Percentiles rank a stretch among this genome's conserved stretches.
These are phyloP conservation scores for Paedocypris micromegethes DNA, from an alignment of 2,797 vertebrate species.

Conservation along the genomic window DNA sequence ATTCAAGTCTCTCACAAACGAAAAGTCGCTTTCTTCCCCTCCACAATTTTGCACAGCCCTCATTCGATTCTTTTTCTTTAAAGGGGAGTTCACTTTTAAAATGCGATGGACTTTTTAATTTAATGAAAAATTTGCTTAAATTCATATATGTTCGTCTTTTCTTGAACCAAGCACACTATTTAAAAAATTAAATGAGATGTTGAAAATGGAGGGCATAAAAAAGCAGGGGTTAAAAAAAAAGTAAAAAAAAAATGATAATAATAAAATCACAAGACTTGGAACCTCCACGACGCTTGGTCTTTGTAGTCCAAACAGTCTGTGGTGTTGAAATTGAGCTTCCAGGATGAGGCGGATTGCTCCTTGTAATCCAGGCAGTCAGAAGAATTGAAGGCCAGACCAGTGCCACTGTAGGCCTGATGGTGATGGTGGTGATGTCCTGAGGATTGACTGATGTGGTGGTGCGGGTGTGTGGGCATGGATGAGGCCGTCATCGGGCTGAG, in stretches of 20 bases:
- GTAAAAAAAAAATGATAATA: constrained; percentile 7
- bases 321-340: constrained; percentile 98
- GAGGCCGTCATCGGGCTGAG: constrained; percentile 93
- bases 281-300: constrained; percentile 97
- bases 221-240: background rate
- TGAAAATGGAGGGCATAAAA: constrained; percentile 38
- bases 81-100: constrained; percentile 25
- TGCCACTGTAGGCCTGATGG: constrained; percentile 80
- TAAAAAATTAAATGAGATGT: constrained; percentile 38
- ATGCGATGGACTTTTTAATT: constrained; percentile 54
- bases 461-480: constrained; percentile 83
- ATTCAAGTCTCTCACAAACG: constrained; percentile 47
- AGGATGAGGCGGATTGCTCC: constrained; percentile 88
- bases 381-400: constrained; percentile 89
- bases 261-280: constrained; percentile 92
- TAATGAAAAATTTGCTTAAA: constrained; percentile 48
- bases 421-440: constrained; percentile 88
- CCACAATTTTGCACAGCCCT: constrained; percentile 22
- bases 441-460: constrained; percentile 90
- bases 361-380: constrained; percentile 99
- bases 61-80: constrained; percentile 23
- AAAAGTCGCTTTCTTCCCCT: constrained; percentile 28
- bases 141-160: constrained; percentile 59
- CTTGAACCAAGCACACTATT: constrained; percentile 61
- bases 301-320: constrained; percentile 99